A percentile compares a stretch with the other conserved stretches of the same genome.
Conservation (phyloP, 2,113 vertebrate genomes). For the Oncorhynchus keta region DNA sequence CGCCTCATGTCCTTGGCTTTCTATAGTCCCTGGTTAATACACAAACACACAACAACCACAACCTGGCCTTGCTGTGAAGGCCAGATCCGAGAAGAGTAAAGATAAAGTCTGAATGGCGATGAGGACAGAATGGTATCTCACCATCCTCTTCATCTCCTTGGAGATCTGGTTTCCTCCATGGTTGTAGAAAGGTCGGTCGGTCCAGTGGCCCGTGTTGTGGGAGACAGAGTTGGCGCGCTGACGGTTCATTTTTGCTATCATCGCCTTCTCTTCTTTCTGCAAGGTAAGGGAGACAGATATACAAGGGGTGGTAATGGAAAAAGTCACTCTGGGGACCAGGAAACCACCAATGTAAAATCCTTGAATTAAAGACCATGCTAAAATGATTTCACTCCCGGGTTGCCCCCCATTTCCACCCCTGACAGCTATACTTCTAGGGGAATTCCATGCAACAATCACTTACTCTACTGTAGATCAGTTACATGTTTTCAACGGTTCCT, state of each 20-base stretch:
- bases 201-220: conserved; percentile 92
- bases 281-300: conserved; percentile 7
- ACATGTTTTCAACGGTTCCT: no score
- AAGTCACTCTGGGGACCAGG: no score
- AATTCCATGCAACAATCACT: no score
- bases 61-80: no score
- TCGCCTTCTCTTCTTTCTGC: conserved; percentile 98
- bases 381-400: no score
- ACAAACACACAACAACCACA: not conserved
- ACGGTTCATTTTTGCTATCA: conserved; percentile 97
- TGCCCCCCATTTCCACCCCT: no score
- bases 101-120: not conserved
- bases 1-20: not conserved
- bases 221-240: conserved; percentile 92
- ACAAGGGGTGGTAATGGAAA: no score
- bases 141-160: conserved; percentile 99
- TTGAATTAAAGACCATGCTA: no score
- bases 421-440: no score
- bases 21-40: not conserved
- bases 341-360: no score
- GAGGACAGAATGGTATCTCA: conserved; percentile 59
- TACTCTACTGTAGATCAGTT: no score
- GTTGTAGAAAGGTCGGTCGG: conserved; percentile 94
- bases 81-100: not conserved
- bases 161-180: conserved; percentile 91